A percentile compares a stretch with the other conserved stretches of the same genome.
Evolutionary conservation across 2,797 vertebrate genomes (phyloP).

Genomic region (Falco biarmicus): DNA sequence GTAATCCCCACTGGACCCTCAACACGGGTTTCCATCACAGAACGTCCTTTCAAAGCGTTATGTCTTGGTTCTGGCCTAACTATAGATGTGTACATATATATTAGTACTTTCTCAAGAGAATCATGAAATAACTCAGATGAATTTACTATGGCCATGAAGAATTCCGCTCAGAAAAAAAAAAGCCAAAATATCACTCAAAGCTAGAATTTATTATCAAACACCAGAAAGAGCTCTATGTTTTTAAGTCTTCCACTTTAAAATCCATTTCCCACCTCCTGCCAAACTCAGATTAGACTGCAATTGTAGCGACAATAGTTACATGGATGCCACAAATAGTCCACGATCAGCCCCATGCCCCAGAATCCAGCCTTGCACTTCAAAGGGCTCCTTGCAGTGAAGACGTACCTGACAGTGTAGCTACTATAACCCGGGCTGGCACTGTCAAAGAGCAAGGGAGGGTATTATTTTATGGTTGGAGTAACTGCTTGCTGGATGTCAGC

Average conservation of each 20-base stretch:
- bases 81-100: neutral
- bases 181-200: neutral
- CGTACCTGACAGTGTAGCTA: neutral
- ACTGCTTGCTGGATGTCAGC: neutral
- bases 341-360: neutral
- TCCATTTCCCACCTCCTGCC: neutral
- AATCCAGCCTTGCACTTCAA: neutral
- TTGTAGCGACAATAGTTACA: neutral
- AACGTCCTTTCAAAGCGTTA: neutral
- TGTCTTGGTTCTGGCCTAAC: neutral
- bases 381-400: neutral
- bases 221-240: neutral
- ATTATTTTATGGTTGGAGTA: neutral
- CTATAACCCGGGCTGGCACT: neutral
- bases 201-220: neutral
- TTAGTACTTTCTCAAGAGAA: neutral
- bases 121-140: neutral
- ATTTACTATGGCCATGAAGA: neutral
- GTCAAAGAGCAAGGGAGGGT: neutral
- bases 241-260: neutral
- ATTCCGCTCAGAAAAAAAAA: neutral
- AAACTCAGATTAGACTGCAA: neutral
- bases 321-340: neutral
- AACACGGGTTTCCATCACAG: conserved; percentile 7
- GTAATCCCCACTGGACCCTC: neutral